phyloP scores from a whole-genome alignment of 1,140 invertebrate genomes.

The Caenorhabditis inopinata region DNA sequence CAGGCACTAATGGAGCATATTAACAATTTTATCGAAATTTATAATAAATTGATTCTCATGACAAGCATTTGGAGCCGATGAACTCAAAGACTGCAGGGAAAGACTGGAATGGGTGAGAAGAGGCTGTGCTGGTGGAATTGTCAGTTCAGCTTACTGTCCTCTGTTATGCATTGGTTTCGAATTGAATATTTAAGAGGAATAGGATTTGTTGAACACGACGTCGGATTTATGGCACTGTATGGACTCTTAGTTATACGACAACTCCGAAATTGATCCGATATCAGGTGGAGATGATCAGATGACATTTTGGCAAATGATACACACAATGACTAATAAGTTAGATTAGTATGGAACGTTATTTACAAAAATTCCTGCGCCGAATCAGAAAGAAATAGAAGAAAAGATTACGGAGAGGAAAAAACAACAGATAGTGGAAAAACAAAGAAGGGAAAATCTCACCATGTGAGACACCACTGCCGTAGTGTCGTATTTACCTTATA shows the following conservation, averaged over 20 bases:
- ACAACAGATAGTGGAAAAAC: constrained; percentile 20
- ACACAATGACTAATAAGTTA: constrained; percentile 91
- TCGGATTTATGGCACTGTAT: constrained; percentile 94
- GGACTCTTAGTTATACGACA: constrained; percentile 80
- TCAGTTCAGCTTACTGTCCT: constrained; percentile 95
- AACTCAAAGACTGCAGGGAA: constrained; percentile 82
- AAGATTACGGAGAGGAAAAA: constrained; percentile 59
- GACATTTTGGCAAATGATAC: constrained; percentile 86
- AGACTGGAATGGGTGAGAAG: constrained; percentile 78
- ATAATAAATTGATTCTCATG: constrained; percentile 68
- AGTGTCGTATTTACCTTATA: background rate
- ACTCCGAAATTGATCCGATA: constrained; percentile 82
- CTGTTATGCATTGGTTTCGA: constrained; percentile 76
- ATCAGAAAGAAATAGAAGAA: constrained; percentile 72
- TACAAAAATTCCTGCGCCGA: constrained; percentile 97
- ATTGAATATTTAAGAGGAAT: constrained; percentile 73
- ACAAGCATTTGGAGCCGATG: constrained; percentile 97
- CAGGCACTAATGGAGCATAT: constrained; percentile 99
- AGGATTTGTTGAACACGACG: constrained; percentile 95
- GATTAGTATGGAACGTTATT: constrained; percentile 98
- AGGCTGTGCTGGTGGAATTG: constrained; percentile 96
- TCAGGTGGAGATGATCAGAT: constrained; percentile 91
- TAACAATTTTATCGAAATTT: constrained; percentile 39
- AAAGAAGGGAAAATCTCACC: constrained; percentile 48
- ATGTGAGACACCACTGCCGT: constrained; percentile 64